These are phyloP conservation scores for Vespertilio murinus DNA, from an alignment of 2,797 vertebrate genomes.

Conservation along the genomic window DNA sequence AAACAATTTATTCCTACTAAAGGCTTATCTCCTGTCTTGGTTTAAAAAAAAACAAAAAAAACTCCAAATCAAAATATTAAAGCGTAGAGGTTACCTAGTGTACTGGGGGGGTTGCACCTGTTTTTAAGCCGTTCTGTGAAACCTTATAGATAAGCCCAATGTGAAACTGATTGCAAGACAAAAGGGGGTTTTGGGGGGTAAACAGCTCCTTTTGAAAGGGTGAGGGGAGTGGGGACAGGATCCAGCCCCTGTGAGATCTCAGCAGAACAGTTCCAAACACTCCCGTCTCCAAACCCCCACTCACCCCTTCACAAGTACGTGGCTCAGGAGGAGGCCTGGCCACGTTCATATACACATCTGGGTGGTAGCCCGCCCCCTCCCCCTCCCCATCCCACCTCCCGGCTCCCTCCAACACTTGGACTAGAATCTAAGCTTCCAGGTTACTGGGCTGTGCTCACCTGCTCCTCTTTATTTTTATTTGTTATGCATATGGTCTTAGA, in stretches of 20 bases:
- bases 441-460: not conserved
- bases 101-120: not conserved
- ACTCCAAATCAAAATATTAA: not conserved
- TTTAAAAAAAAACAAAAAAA: not conserved
- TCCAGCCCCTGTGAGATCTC: not conserved
- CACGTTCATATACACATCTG: not conserved
- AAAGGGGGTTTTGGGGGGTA: no score
- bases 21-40: not conserved
- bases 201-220: not conserved
- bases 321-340: not conserved
- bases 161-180: not conserved
- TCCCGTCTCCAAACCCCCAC: not conserved
- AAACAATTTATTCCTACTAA: not conserved
- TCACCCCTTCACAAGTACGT: not conserved
- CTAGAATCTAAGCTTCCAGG: not conserved
- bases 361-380: no score
- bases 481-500: not conserved
- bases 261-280: not conserved
- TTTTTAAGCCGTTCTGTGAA: not conserved
- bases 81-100: not conserved
- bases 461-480: not conserved
- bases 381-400: no score
- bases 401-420: no score
- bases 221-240: not conserved
- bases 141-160: not conserved